Percentiles rank a stretch among this genome's conserved stretches.
These are phyloP conservation scores for Oedothorax gibbosus DNA, from an alignment of 1,140 invertebrate species.

Conservation along the genomic window DNA sequence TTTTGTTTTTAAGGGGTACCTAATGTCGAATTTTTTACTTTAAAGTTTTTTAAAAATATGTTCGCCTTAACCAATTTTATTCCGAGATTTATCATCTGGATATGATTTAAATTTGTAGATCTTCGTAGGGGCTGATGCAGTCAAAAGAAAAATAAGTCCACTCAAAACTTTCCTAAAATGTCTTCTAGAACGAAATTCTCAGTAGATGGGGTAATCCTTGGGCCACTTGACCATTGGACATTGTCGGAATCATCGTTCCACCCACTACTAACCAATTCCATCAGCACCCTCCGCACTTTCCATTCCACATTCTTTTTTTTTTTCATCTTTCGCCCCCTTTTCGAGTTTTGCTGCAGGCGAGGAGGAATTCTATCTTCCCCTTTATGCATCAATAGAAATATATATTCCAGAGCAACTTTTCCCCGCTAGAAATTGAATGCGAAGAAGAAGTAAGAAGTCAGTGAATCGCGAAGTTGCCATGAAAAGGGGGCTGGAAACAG, in stretches of 20 bases:
- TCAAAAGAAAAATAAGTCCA: too few relatives aligned
- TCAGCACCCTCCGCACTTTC: slow-evolving; percentile 20
- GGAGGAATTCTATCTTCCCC: slow-evolving; percentile 54
- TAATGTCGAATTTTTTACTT: too few relatives aligned
- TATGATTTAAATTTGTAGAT: too few relatives aligned
- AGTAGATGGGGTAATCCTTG: slow-evolving; percentile 7
- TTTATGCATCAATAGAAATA: slow-evolving; percentile 57
- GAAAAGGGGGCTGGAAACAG: slow-evolving; percentile 56
- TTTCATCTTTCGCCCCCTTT: slow-evolving; percentile 1
- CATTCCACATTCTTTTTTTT: neutral
- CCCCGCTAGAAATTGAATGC: slow-evolving; percentile 50
- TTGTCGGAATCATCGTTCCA: neutral
- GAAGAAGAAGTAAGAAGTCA: slow-evolving; percentile 59
- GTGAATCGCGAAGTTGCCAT: slow-evolving; percentile 57
- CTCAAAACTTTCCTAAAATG: too few relatives aligned
- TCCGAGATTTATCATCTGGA: too few relatives aligned
- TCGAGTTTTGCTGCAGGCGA: neutral
- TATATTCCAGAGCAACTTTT: slow-evolving; percentile 59
- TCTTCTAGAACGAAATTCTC: neutral
- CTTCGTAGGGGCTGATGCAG: too few relatives aligned
- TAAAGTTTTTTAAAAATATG: too few relatives aligned
- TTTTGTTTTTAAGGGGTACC: too few relatives aligned
- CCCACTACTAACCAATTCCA: slow-evolving; percentile 54
- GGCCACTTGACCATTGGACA: slow-evolving; percentile 39
- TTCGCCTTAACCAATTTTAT: too few relatives aligned